Percentiles rank a stretch among this genome's conserved stretches.
Conservation (phyloP, 35 echinoderm and acorn worm genomes). For the Patiria miniata region DNA sequence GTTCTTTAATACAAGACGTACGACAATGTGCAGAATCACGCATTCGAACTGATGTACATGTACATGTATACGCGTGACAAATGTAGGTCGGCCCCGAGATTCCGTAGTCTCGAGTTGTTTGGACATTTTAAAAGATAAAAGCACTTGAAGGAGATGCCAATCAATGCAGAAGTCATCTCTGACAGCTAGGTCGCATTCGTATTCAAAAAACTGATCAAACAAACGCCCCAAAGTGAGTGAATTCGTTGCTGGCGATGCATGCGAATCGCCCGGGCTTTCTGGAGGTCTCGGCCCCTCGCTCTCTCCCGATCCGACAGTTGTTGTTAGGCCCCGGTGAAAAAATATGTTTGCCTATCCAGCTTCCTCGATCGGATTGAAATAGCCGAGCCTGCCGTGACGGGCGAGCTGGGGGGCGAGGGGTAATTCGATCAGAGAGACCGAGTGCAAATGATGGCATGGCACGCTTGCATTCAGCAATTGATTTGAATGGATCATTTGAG, state of each 20-base stretch:
- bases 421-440: conserved; percentile 20
- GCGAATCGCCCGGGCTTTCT: background rate
- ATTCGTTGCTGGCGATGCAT: conserved; percentile 27
- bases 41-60: no score
- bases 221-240: conserved; percentile 20
- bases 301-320: no score
- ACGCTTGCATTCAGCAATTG: background rate
- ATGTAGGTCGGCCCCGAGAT: no score
- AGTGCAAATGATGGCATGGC: conserved; percentile 11
- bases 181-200: background rate
- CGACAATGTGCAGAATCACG: no score
- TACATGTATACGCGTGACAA: no score
- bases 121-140: no score
- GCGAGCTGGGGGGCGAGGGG: background rate
- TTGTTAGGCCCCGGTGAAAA: background rate
- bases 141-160: background rate
- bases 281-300: background rate
- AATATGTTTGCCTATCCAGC: background rate
- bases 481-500: conserved; percentile 26
- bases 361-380: conserved; percentile 16
- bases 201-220: conserved; percentile 13
- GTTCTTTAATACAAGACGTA: no score
- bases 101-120: no score
- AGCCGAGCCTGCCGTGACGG: background rate
- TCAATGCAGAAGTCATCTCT: conserved; percentile 12